These are phyloP conservation scores for Indicator indicator DNA, from an alignment of 2,113 vertebrate species.

Conservation along the genomic window DNA sequence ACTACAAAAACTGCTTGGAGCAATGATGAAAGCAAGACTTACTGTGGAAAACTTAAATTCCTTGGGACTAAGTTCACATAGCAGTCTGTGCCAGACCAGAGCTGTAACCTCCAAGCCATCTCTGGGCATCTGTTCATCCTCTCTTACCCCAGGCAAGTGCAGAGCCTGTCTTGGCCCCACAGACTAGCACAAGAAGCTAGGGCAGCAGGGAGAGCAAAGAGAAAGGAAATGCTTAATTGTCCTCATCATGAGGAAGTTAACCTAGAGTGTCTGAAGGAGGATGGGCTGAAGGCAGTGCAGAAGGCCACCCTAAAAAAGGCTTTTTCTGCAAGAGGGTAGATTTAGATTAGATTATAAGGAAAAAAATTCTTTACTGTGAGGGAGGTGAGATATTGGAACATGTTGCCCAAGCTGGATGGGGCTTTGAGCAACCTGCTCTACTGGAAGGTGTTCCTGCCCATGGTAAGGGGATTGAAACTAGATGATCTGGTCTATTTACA, in stretches of 20 bases:
- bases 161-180: rapidly evolving
- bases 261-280: neutral
- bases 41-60: neutral
- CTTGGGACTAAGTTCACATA: neutral
- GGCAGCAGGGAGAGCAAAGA: neutral
- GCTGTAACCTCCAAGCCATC: neutral
- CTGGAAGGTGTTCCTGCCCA: too few relatives aligned
- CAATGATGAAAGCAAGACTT: neutral
- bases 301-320: neutral
- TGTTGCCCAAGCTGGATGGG: too few relatives aligned
- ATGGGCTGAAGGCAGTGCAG: neutral
- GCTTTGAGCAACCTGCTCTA: too few relatives aligned
- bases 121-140: neutral
- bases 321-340: too few relatives aligned
- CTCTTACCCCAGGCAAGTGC: neutral
- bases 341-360: too few relatives aligned
- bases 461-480: too few relatives aligned
- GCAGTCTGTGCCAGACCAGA: too few relatives aligned
- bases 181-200: neutral
- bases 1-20: neutral
- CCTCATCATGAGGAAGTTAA: neutral
- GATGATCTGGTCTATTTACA: neutral
- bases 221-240: neutral
- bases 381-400: too few relatives aligned
- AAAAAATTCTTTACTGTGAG: too few relatives aligned